phyloP scores from a whole-genome alignment of 2,888 invertebrate species.

The Diaperis boleti region DNA sequence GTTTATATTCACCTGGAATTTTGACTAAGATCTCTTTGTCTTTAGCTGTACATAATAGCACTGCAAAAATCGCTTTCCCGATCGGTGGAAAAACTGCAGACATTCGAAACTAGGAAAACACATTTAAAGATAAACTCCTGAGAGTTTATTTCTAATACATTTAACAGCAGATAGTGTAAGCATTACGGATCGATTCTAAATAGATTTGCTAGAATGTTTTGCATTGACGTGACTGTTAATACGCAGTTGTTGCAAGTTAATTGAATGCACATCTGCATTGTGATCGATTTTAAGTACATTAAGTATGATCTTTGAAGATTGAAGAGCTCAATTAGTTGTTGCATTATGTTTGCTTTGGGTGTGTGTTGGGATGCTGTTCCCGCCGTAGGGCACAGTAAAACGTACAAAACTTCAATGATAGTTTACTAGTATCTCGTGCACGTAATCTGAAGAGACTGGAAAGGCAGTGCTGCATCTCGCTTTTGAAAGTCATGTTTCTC shows the following conservation, averaged over 20 bases:
- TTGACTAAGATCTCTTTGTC: slow-evolving; percentile 3
- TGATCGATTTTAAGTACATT: slow-evolving; percentile 8
- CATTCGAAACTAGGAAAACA: slow-evolving; percentile 5
- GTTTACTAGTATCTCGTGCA: slow-evolving; percentile 34
- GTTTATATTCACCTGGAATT: slow-evolving; percentile 22
- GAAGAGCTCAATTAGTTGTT: slow-evolving; percentile 1
- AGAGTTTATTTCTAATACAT: slow-evolving; percentile 37
- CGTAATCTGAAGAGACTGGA: slow-evolving; percentile 32
- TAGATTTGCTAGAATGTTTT: slow-evolving; percentile 25
- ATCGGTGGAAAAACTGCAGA: neutral
- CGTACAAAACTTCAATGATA: slow-evolving; percentile 20
- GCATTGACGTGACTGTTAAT: neutral
- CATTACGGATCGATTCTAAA: slow-evolving; percentile 33
- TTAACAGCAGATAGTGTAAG: slow-evolving; percentile 27
- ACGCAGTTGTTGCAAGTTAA: slow-evolving; percentile 8
- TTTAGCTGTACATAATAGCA: no score
- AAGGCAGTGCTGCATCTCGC: slow-evolving; percentile 25
- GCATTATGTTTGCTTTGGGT: slow-evolving; percentile 2
- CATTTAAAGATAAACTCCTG: slow-evolving; percentile 16
- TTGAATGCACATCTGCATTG: slow-evolving; percentile 3
- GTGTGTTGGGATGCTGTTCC: neutral
- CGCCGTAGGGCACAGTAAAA: slow-evolving; percentile 1
- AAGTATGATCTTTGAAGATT: slow-evolving; percentile 6
- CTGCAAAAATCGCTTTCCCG: neutral
- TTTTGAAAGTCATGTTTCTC: slow-evolving; percentile 38